Base-by-base conservation (phyloP, 2,888 invertebrate species). In the Silvanus unidentatus region DNA sequence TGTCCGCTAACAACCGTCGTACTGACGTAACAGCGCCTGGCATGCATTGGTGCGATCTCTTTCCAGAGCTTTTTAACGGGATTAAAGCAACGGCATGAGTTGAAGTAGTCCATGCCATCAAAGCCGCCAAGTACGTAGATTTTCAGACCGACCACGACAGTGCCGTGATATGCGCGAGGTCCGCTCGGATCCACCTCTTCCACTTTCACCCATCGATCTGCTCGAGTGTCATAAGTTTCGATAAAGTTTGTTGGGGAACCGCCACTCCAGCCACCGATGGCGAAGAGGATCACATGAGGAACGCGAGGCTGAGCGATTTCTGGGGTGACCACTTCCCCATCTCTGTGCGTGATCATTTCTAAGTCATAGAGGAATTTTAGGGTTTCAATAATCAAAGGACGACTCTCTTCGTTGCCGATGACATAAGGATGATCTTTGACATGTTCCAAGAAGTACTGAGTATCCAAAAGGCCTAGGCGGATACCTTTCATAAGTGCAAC, bases 61-160 rank as follows among this genome's bases (percentile, higher is more conserved):
- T 81, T 80, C 95, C 95, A 96, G 22, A 69, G 73, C 71, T 91
- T 93, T 1, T 77, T 79, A 2, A 88, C 84, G 0, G 92, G 90
- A 64, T 94, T 86, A 69, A 93, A 95, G 58, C 88, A 88, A 35
- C 64, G 49, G 36, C 63, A 64, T 3, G 62, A 63, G 40, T 64
- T 64, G 47, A 63, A 64, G 48, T 64, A 63, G 39, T 64, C 62
- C 63, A 62, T 62, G 2, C 60, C 94, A 63, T 95, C 90, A 64
- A 93, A 95, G 2, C 95, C 95, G 0, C 96, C 95, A 53, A 95
- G 86, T 2, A 92, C 84, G 70, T 87, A 94, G 52, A 96, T 89
- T 61, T 86, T 82, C 56, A 79, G 80, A 0, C 86, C 89, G 1
- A 95, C 78, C 0, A 93, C 89, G 0, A 89, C 91, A 0, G 91